A percentile compares a stretch with the other conserved stretches of the same genome.
These are phyloP conservation scores for Luidia sarsii DNA, from an alignment of 53 echinoderm and acorn worm genomes.

Conservation along the genomic window DNA sequence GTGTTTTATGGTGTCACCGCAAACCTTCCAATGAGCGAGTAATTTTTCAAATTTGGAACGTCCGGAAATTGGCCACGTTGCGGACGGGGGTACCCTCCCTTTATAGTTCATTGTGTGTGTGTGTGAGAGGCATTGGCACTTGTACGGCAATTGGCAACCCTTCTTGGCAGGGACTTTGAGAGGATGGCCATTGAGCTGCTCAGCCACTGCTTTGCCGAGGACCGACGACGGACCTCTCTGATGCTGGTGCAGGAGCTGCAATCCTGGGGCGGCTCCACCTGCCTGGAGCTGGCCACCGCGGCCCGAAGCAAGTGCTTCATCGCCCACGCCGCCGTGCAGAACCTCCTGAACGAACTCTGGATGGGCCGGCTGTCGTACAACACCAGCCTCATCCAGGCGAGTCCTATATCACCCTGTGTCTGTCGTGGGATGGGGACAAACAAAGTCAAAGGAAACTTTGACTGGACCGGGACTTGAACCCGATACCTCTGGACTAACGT, in stretches of 20 bases:
- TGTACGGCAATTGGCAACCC: too few species aligned
- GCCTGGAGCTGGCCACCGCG: conserved; percentile 72
- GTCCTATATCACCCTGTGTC: too few species aligned
- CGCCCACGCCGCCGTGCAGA: conserved; percentile 84
- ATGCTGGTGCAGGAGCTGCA: conserved; percentile 74
- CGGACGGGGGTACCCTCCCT: too few species aligned
- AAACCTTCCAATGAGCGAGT: too few species aligned
- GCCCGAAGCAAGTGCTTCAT: conserved; percentile 78
- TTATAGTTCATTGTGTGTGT: too few species aligned
- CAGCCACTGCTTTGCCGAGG: conserved; percentile 77
- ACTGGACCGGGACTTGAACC: too few species aligned
- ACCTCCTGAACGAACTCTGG: conserved; percentile 86
- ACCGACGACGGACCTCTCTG: conserved; percentile 71
- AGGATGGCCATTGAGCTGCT: conserved; percentile 73
- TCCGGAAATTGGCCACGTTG: too few species aligned
- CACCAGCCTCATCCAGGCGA: conserved; percentile 58
- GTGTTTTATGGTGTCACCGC: too few species aligned
- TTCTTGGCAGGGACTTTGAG: conserved; percentile 76
- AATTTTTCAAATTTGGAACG: too few species aligned
- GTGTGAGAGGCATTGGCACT: too few species aligned
- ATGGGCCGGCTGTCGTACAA: conserved; percentile 67
- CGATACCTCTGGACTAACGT: too few species aligned
- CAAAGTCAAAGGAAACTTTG: too few species aligned
- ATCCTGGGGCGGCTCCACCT: conserved; percentile 81
- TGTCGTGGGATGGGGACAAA: not conserved